Evolutionary conservation across 2,113 vertebrate species (phyloP).

Genomic region (Zootoca vivipara): DNA sequence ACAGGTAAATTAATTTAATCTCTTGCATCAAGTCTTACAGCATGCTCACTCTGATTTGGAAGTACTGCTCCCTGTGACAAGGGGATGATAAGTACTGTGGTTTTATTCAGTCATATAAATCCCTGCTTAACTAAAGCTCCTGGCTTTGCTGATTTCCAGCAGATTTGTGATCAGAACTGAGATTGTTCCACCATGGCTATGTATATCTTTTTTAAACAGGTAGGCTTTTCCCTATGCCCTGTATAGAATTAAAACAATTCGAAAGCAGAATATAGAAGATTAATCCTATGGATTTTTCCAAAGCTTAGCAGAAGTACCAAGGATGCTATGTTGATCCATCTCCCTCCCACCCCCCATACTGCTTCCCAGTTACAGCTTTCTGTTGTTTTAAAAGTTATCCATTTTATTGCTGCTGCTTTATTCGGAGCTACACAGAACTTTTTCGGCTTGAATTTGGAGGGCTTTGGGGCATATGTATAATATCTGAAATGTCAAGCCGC

Average conservation of each 20-base stretch:
- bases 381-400: slow-evolving; percentile 4
- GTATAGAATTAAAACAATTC: slow-evolving; percentile 21
- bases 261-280: slow-evolving; percentile 35
- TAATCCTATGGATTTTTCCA: not conserved
- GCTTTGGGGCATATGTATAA: not conserved
- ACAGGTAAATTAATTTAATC: slow-evolving; percentile 30
- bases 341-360: not conserved
- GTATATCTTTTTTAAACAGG: slow-evolving; percentile 22
- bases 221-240: slow-evolving; percentile 19
- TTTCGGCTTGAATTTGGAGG: not conserved
- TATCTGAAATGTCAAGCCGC: too few species aligned
- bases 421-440: not conserved
- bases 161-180: slow-evolving; percentile 43
- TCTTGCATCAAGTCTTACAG: slow-evolving; percentile 7
- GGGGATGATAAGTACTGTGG: slow-evolving; percentile 33
- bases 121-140: slow-evolving; percentile 37
- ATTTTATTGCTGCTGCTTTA: not conserved
- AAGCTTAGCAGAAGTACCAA: slow-evolving; percentile 4
- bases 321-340: slow-evolving; percentile 13
- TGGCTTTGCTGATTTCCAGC: slow-evolving; percentile 21
- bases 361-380: not conserved
- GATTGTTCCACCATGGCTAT: slow-evolving; percentile 13
- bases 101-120: slow-evolving; percentile 37
- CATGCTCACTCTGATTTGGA: not conserved
- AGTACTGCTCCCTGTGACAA: slow-evolving; percentile 32